Percentiles rank a stretch among this genome's conserved stretches.
These are phyloP conservation scores for Decapterus maruadsi DNA, from an alignment of 2,797 vertebrate genomes.

Conservation along the genomic window DNA sequence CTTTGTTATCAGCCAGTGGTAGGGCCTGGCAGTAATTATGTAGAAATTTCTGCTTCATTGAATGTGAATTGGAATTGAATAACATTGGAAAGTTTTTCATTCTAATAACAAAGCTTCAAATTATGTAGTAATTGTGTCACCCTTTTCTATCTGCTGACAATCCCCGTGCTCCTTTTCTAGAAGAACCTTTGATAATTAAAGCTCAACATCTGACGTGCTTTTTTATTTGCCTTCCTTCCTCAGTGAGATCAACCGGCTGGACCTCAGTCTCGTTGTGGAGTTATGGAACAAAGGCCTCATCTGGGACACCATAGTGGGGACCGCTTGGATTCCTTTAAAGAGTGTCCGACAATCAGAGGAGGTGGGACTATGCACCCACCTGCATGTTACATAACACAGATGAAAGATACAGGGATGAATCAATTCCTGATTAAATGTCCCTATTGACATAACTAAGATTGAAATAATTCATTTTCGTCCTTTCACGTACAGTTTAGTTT, in stretches of 20 bases:
- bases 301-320: conserved; percentile 99
- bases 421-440: neutral
- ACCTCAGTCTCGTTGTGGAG: conserved; percentile 96
- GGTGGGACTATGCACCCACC: conserved; percentile 78
- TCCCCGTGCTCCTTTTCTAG: conserved; percentile 1
- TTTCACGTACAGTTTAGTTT: neutral
- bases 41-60: conserved; percentile 30
- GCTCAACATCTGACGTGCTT: conserved; percentile 1
- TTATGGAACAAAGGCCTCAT: conserved; percentile 99
- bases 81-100: neutral
- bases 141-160: conserved; percentile 13
- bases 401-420: neutral
- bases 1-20: conserved; percentile 49
- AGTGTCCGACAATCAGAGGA: conserved; percentile 94
- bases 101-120: conserved; percentile 26
- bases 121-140: neutral
- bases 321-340: conserved; percentile 94
- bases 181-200: neutral
- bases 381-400: neutral
- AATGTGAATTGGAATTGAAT: conserved; percentile 25
- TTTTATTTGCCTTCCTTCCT: conserved; percentile 13
- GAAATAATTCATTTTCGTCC: neutral
- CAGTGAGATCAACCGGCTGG: conserved; percentile 97
- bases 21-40: conserved; percentile 22
- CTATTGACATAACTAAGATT: neutral